phyloP scores from a whole-genome alignment of 1,140 invertebrate species.

The Ips typographus region DNA sequence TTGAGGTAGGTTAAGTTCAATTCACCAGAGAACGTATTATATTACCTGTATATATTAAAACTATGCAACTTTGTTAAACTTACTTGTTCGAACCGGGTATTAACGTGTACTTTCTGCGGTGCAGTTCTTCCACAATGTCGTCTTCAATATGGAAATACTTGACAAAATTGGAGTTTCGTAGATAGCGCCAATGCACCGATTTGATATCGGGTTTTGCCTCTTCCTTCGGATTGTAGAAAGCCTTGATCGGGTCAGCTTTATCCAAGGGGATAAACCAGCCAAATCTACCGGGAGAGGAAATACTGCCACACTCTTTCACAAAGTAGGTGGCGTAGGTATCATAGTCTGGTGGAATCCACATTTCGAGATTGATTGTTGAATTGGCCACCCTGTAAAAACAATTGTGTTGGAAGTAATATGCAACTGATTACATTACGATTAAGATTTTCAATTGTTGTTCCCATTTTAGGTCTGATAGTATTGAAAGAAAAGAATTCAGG shows the following conservation, averaged over 20 bases:
- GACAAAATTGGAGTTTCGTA: constrained; percentile 52
- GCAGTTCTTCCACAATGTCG: neutral
- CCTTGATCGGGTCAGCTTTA: constrained; percentile 45
- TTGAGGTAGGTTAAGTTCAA: too few species aligned
- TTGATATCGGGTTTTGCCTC: constrained; percentile 31
- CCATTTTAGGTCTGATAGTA: neutral
- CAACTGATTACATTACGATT: neutral
- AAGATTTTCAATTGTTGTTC: neutral
- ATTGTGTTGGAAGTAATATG: neutral
- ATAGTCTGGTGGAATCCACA: constrained; percentile 65
- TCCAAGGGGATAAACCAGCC: constrained; percentile 69
- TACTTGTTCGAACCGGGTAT: too few species aligned
- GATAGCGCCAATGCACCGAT: constrained; percentile 56
- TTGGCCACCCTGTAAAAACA: constrained; percentile 53
- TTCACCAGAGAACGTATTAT: too few species aligned
- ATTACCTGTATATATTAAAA: too few species aligned
- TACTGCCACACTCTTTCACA: constrained; percentile 62
- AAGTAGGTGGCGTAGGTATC: constrained; percentile 54
- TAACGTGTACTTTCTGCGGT: too few species aligned
- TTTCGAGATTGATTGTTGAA: constrained; percentile 71
- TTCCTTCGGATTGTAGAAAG: constrained; percentile 36
- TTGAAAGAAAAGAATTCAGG: neutral
- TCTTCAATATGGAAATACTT: constrained; percentile 50
- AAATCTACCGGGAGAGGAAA: constrained; percentile 66
- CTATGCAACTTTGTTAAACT: too few species aligned